These are phyloP conservation scores for Cotesia typhae DNA, from an alignment of 1,140 invertebrate species.

Conservation along the genomic window DNA sequence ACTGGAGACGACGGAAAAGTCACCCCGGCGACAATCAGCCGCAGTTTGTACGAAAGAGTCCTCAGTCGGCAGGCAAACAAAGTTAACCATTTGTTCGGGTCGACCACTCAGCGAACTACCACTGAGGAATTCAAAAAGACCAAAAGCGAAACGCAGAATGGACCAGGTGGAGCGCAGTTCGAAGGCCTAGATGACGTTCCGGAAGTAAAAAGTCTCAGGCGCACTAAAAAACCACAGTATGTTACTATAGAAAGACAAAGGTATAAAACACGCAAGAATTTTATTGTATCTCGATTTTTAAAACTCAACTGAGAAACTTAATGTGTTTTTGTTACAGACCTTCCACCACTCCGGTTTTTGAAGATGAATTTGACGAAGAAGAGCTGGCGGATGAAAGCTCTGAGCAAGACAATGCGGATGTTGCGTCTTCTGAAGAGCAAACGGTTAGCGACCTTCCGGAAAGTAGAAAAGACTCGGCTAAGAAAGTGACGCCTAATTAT, in stretches of 20 bases:
- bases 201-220: slow-evolving; percentile 66
- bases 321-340: slow-evolving; percentile 36
- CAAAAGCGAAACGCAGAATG: slow-evolving; percentile 53
- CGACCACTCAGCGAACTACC: slow-evolving; percentile 35
- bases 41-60: slow-evolving; percentile 78
- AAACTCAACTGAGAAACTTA: slow-evolving; percentile 16
- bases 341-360: slow-evolving; percentile 42
- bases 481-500: slow-evolving; percentile 68
- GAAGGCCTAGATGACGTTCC: slow-evolving; percentile 71
- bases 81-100: slow-evolving; percentile 37
- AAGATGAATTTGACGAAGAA: slow-evolving; percentile 52
- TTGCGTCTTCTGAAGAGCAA: slow-evolving; percentile 51
- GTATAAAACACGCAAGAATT: slow-evolving; percentile 43
- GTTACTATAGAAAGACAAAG: slow-evolving; percentile 66
- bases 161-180: slow-evolving; percentile 73
- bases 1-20: slow-evolving; percentile 44
- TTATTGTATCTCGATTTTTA: background rate
- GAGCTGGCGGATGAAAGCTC: slow-evolving; percentile 43
- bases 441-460: slow-evolving; percentile 50
- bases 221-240: slow-evolving; percentile 73
- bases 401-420: slow-evolving; percentile 55
- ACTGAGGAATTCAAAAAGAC: slow-evolving; percentile 36
- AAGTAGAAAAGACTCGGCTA: slow-evolving; percentile 53
- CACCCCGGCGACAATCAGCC: slow-evolving; percentile 73
- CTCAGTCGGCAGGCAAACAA: slow-evolving; percentile 63